These are phyloP conservation scores for Coluber constrictor DNA, from an alignment of 2,797 vertebrate genomes.

Conservation along the genomic window DNA sequence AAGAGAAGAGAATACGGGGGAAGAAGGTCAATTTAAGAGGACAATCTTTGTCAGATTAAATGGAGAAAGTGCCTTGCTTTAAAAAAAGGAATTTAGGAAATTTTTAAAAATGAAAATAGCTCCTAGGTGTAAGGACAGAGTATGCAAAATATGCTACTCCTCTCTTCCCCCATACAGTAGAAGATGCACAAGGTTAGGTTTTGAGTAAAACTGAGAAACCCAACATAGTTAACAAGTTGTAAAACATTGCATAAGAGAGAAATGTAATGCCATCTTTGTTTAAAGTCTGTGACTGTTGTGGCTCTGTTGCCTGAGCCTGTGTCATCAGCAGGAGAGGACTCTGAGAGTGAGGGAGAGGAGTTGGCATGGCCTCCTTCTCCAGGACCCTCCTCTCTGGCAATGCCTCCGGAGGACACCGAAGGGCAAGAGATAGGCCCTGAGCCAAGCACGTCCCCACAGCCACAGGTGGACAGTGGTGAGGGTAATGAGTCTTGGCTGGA, in stretches of 20 bases:
- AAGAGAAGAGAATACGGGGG: conserved; percentile 71
- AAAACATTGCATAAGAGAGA: conserved; percentile 1
- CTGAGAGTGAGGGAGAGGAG: no score
- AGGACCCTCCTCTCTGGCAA: no score
- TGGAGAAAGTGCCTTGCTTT: conserved; percentile 84
- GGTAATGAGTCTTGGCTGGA: no score
- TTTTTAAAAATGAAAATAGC: conserved; percentile 77
- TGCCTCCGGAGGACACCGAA: no score
- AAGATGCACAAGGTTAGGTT: conserved; percentile 59
- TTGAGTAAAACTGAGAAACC: conserved; percentile 71
- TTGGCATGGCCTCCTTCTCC: no score
- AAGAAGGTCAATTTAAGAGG: conserved; percentile 93
- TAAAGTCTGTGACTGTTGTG: conserved; percentile 60
- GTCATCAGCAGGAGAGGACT: no score
- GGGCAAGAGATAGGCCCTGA: no score
- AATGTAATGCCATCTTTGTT: conserved; percentile 45
- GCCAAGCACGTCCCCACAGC: no score
- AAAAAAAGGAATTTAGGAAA: conserved; percentile 64
- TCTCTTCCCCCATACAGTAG: conserved; percentile 27
- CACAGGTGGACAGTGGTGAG: no score
- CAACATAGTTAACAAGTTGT: conserved; percentile 59
- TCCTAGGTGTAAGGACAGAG: conserved; percentile 80
- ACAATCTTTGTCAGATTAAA: conserved; percentile 94
- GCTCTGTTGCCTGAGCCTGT: no score
- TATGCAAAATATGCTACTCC: conserved; percentile 78